Evolutionary conservation across 2,113 vertebrate species (phyloP).

Genomic region (Oostethus manadensis): DNA sequence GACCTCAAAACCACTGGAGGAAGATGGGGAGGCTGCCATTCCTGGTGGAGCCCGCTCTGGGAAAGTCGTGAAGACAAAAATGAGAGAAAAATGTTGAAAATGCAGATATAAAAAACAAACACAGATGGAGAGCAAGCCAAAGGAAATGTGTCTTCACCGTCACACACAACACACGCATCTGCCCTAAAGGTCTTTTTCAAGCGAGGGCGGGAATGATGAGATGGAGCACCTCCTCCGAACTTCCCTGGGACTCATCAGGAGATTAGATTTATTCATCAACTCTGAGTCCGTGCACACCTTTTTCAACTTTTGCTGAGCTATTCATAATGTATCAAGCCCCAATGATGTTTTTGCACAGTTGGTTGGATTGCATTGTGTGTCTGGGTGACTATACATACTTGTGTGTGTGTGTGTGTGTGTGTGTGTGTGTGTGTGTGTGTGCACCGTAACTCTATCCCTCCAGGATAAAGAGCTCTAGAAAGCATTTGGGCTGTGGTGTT

Average conservation of each 20-base stretch:
- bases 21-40: neutral
- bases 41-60: neutral
- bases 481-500: slow-evolving; percentile 7
- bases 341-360: neutral
- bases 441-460: slow-evolving; percentile 1
- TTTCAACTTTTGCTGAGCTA: neutral
- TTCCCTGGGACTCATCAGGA: neutral
- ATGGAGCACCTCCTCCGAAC: neutral
- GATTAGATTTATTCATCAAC: neutral
- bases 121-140: neutral
- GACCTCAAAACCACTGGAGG: slow-evolving; percentile 1
- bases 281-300: neutral
- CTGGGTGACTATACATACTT: neutral
- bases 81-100: neutral
- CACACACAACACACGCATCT: neutral
- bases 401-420: neutral
- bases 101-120: neutral
- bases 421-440: neutral
- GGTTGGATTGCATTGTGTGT: neutral
- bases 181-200: neutral
- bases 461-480: slow-evolving; percentile 11
- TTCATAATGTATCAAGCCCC: too few relatives aligned
- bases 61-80: neutral
- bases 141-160: neutral
- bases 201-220: neutral